phyloP scores from a whole-genome alignment of 2,113 vertebrate genomes.

The Corythornis vintsioides region DNA sequence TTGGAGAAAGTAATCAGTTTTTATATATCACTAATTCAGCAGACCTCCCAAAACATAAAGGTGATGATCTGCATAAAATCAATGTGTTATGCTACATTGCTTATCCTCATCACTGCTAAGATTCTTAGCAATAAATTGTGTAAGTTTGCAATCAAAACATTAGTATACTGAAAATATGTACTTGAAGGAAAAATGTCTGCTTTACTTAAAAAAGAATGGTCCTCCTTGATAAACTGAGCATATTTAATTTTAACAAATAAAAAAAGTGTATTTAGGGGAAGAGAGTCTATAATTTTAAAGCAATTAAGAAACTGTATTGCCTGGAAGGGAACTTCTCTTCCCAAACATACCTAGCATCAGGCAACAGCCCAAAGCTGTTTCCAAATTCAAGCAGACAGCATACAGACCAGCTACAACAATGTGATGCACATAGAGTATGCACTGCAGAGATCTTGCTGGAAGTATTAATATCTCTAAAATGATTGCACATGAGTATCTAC shows the following conservation, averaged over 20 bases:
- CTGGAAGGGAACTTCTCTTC: not conserved
- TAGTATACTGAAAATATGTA: conserved; percentile 23
- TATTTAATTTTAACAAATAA: not conserved
- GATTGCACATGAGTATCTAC: not conserved
- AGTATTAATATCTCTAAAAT: not conserved
- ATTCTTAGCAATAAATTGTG: conserved; percentile 66
- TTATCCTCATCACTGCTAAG: conserved; percentile 83
- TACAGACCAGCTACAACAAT: not conserved
- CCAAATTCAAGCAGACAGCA: not conserved
- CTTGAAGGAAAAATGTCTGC: conserved; percentile 33
- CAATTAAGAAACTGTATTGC: not conserved
- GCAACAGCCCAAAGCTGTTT: not conserved
- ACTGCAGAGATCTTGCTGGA: not conserved
- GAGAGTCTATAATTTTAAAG: not conserved
- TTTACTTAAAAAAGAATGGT: not conserved
- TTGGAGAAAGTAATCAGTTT: conserved; percentile 95
- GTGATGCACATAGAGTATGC: not conserved
- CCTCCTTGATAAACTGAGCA: not conserved
- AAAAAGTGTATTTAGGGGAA: not conserved
- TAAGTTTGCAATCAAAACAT: conserved; percentile 42
- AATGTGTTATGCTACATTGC: conserved; percentile 91
- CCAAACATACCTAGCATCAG: not conserved
- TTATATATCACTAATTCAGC: conserved; percentile 93
- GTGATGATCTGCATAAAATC: conserved; percentile 99
- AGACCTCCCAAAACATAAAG: conserved; percentile 94